phyloP scores from a whole-genome alignment of 1,140 invertebrate genomes.

The Macrocentrus cingulum region DNA sequence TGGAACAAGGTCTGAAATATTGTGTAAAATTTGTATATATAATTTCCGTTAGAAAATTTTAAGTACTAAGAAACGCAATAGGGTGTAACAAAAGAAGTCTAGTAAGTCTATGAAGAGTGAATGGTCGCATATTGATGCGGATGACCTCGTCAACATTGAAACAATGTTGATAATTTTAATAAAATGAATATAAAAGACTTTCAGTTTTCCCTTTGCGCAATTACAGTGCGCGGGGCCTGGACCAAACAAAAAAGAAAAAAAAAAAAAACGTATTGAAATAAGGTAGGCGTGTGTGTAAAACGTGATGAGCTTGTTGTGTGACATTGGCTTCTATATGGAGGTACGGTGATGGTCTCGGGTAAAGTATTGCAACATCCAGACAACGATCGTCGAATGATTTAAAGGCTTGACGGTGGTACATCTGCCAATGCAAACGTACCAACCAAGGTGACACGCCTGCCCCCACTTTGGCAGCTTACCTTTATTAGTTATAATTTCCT shows the following conservation, averaged over 20 bases:
- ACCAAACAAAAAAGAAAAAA: background rate
- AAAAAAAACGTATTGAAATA: conserved; percentile 7
- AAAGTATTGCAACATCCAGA: conserved; percentile 11
- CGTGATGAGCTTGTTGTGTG: background rate
- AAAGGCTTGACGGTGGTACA: conserved; percentile 54
- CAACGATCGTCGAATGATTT: conserved; percentile 42
- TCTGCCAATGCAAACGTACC: conserved; percentile 59
- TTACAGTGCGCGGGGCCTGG: conserved; percentile 17
- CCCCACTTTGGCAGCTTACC: conserved; percentile 37
- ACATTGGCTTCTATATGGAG: conserved; percentile 23
- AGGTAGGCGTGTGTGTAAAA: background rate
- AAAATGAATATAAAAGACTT: too few species aligned
- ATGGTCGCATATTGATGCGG: too few species aligned
- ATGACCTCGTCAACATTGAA: too few species aligned
- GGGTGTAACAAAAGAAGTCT: background rate
- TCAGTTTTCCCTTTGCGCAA: conserved; percentile 26
- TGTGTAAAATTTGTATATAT: background rate
- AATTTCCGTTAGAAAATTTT: background rate
- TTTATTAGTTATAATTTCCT: conserved; percentile 60
- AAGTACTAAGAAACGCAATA: background rate
- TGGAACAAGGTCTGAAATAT: conserved; percentile 7
- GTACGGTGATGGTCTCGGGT: conserved; percentile 20
- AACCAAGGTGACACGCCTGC: conserved; percentile 51
- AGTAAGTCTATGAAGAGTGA: background rate
- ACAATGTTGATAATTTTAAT: too few species aligned